phyloP scores from a whole-genome alignment of 2,888 invertebrate species.

The Malthinus seriepunctatus region DNA sequence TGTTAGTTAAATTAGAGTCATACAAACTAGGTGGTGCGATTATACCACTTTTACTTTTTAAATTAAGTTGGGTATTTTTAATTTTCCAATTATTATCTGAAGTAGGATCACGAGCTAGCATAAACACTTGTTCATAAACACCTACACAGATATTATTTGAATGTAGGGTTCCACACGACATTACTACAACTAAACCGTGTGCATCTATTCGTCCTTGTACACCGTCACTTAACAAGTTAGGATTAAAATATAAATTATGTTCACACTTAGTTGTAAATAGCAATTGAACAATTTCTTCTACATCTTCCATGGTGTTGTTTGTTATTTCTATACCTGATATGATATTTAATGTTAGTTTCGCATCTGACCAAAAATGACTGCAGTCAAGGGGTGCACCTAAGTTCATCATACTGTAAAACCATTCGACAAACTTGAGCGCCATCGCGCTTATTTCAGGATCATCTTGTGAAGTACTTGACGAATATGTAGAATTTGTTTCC shows the following conservation, averaged over 20 bases:
- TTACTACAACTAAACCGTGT: conserved; percentile 65
- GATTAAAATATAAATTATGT: conserved; percentile 62
- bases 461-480: not conserved
- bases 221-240: conserved; percentile 62
- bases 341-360: conserved; percentile 50
- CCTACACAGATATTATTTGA: conserved; percentile 58
- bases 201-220: conserved; percentile 61
- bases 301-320: conserved; percentile 41
- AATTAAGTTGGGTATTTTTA: conserved; percentile 59
- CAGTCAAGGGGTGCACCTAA: conserved; percentile 49
- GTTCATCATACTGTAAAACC: conserved; percentile 61
- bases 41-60: conserved; percentile 49
- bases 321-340: conserved; percentile 36
- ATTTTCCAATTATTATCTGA: conserved; percentile 70
- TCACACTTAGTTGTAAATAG: conserved; percentile 51
- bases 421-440: conserved; percentile 60
- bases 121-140: conserved; percentile 68
- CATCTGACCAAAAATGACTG: conserved; percentile 63
- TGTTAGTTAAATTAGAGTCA: conserved; percentile 25
- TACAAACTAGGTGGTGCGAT: conserved; percentile 26
- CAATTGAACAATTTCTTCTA: conserved; percentile 48
- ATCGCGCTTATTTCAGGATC: conserved; percentile 50
- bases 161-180: conserved; percentile 68
- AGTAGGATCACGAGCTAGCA: conserved; percentile 64
- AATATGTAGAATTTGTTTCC: not conserved